A percentile compares a stretch with the other conserved stretches of the same genome.
These are phyloP conservation scores for Sakesphorus luctuosus DNA, from an alignment of 2,113 vertebrate species.

Conservation along the genomic window DNA sequence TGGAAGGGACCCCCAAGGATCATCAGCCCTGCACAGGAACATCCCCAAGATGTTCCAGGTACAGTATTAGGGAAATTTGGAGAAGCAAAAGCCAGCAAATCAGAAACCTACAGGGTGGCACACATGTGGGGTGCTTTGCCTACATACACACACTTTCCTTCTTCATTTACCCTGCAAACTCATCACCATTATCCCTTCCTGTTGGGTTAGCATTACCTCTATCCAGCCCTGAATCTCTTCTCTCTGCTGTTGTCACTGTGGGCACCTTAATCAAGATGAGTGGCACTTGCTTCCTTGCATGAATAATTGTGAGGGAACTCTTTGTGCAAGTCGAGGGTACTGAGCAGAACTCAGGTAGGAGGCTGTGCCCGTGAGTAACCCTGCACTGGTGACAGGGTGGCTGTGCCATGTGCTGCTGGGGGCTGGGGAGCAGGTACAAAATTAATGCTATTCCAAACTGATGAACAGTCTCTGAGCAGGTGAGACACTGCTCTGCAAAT, in stretches of 20 bases:
- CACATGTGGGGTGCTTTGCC: fast-evolving
- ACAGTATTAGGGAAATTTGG: background rate
- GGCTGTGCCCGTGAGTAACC: background rate
- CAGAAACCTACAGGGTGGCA: background rate
- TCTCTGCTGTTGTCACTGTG: background rate
- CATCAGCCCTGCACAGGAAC: background rate
- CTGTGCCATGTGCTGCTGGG: background rate
- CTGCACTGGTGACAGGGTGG: background rate
- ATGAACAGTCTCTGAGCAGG: background rate
- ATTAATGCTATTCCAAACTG: background rate
- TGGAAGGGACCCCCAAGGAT: background rate
- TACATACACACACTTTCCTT: no score
- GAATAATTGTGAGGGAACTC: background rate
- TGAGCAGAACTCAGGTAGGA: background rate
- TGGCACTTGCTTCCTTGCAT: background rate
- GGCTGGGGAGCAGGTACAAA: background rate
- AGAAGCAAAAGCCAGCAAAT: background rate
- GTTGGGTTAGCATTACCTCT: background rate
- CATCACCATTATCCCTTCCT: background rate
- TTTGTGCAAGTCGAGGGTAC: background rate
- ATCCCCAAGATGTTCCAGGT: background rate
- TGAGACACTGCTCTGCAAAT: background rate
- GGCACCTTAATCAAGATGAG: background rate
- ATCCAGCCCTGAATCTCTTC: background rate
- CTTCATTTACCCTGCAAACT: background rate